These are phyloP conservation scores for Eulacestoma nigropectus DNA, from an alignment of 2,113 vertebrate species.

Conservation along the genomic window DNA sequence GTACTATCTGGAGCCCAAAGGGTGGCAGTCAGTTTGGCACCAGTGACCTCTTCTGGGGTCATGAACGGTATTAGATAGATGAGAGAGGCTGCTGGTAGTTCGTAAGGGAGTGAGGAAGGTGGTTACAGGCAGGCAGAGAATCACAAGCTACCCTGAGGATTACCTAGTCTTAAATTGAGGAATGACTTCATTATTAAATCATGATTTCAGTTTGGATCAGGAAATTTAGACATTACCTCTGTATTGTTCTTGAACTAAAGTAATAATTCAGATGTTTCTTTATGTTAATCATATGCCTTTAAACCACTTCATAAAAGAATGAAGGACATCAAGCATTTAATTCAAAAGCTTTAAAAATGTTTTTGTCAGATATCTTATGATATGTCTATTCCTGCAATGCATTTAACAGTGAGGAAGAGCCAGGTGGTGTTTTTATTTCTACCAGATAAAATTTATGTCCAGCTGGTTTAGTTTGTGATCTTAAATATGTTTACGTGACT, in stretches of 20 bases:
- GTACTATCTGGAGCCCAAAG: not conserved
- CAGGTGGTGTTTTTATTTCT: conserved; percentile 11
- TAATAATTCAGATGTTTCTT: not conserved
- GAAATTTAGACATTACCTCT: too few relatives aligned
- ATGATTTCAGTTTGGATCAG: not conserved
- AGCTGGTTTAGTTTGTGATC: not conserved
- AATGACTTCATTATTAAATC: not conserved
- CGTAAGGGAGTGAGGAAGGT: not conserved
- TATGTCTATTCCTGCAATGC: not conserved
- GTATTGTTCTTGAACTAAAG: not conserved
- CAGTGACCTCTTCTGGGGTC: not conserved
- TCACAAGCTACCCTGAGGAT: not conserved
- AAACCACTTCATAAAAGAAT: not conserved
- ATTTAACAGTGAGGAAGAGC: not conserved
- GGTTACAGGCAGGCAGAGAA: not conserved
- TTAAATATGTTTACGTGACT: not conserved
- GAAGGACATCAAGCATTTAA: not conserved
- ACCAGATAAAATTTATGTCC: not conserved
- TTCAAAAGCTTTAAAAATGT: not conserved
- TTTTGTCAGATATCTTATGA: not conserved
- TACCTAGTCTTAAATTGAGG: not conserved
- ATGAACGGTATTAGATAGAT: not conserved
- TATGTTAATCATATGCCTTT: not conserved
- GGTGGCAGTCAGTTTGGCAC: not conserved
- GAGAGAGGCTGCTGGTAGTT: not conserved